phyloP scores from a whole-genome alignment of 2,797 vertebrate species.

The Hozukius guyotensis region DNA sequence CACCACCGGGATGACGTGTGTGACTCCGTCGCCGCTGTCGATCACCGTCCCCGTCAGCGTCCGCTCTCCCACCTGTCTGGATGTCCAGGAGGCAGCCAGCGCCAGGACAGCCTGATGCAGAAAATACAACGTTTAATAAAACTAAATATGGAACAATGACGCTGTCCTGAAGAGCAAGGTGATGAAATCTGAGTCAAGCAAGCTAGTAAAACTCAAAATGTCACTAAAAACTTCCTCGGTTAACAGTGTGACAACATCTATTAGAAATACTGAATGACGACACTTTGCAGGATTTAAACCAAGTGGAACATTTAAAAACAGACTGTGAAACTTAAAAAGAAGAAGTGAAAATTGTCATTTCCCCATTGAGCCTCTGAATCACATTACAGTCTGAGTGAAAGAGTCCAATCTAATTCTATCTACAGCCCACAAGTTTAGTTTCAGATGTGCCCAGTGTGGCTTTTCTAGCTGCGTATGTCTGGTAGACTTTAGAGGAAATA shows the following conservation, averaged over 20 bases:
- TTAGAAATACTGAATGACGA: background rate
- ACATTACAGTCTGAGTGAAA: background rate
- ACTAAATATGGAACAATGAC: background rate
- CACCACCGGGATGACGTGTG: constrained; percentile 97
- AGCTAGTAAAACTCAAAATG: background rate
- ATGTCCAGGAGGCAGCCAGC: constrained; percentile 98
- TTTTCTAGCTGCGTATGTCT: background rate
- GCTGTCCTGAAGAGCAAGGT: background rate
- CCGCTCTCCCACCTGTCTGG: constrained; percentile 93
- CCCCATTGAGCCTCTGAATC: background rate
- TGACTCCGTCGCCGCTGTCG: constrained; percentile 97
- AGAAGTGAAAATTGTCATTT: constrained; percentile 23
- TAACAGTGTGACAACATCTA: background rate
- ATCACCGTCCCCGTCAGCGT: constrained; percentile 96
- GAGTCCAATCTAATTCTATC: background rate
- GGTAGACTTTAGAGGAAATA: background rate
- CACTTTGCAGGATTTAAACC: background rate
- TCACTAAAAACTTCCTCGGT: background rate
- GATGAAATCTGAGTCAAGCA: rapidly evolving
- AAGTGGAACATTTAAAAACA: background rate
- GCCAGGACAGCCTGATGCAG: constrained; percentile 88
- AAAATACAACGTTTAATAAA: background rate
- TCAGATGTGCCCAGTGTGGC: background rate
- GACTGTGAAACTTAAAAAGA: background rate
- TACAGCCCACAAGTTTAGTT: background rate